phyloP scores from a whole-genome alignment of 2,797 vertebrate species.

The Oceanodroma leucorhoa region DNA sequence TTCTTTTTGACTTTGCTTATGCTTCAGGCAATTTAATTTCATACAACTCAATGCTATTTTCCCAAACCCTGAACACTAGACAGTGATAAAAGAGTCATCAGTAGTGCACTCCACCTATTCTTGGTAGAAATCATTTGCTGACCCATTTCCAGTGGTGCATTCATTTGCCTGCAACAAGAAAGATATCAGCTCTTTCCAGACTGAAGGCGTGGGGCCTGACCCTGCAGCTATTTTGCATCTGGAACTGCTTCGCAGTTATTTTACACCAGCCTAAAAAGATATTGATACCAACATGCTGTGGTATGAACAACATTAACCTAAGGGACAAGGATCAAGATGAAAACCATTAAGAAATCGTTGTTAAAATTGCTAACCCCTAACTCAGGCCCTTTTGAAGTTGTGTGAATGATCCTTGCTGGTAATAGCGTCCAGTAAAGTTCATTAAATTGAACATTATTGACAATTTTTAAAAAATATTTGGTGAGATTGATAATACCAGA shows the following conservation, averaged over 20 bases:
- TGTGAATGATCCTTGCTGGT: neutral
- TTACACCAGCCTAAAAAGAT: neutral
- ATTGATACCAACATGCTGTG: neutral
- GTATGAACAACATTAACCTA: neutral
- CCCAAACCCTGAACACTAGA: neutral
- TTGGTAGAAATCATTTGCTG: neutral
- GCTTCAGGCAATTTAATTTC: neutral
- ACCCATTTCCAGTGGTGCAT: neutral
- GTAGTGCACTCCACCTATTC: fast-evolving
- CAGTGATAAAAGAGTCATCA: neutral
- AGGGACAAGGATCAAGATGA: neutral
- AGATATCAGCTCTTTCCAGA: neutral
- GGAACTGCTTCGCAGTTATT: neutral
- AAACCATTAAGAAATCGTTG: neutral
- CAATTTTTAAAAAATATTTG: neutral
- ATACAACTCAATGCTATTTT: neutral
- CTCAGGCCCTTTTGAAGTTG: neutral
- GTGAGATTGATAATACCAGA: neutral
- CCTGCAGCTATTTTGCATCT: neutral
- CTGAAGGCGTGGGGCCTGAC: neutral
- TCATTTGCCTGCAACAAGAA: neutral
- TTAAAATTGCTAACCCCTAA: neutral
- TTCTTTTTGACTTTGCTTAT: neutral
- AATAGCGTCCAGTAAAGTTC: neutral
- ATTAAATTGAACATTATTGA: neutral